A percentile compares a stretch with the other conserved stretches of the same genome.
phyloP scores from a whole-genome alignment of 92 coral and sea anemone genomes.

The Paragorgia papillata region DNA sequence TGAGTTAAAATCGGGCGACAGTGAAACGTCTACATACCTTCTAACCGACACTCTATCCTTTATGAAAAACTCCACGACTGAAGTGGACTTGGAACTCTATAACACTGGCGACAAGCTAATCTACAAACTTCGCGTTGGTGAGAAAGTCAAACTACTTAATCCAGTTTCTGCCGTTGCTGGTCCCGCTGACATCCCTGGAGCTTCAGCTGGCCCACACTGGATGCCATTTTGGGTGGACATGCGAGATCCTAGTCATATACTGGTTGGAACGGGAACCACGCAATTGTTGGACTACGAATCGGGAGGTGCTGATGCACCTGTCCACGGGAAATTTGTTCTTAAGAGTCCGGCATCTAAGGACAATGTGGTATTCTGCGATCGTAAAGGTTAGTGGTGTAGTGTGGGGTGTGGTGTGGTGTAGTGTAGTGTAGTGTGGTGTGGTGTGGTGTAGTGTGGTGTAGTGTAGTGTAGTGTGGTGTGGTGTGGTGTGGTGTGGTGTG shows the following conservation, averaged over 20 bases:
- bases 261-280: constrained; percentile 10
- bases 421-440: not conserved
- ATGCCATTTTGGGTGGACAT: constrained; percentile 25
- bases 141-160: not conserved
- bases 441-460: not conserved
- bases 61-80: not conserved
- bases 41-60: not conserved
- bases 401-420: too few species aligned
- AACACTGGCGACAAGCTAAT: not conserved
- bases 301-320: not conserved
- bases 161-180: not conserved
- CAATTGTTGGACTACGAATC: not conserved
- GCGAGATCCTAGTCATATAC: constrained; percentile 7
- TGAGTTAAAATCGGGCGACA: not conserved
- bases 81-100: not conserved
- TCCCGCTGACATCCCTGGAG: constrained; percentile 8
- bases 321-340: not conserved
- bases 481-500: constrained; percentile 11
- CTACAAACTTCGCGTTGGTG: not conserved
- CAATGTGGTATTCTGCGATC: constrained; percentile 1
- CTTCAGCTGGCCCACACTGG: constrained; percentile 1
- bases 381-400: constrained; percentile 5
- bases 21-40: not conserved
- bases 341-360: not conserved
- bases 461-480: constrained; percentile 1